Conservation (phyloP, 2,888 invertebrate species). For the Polymixis lichenea region DNA sequence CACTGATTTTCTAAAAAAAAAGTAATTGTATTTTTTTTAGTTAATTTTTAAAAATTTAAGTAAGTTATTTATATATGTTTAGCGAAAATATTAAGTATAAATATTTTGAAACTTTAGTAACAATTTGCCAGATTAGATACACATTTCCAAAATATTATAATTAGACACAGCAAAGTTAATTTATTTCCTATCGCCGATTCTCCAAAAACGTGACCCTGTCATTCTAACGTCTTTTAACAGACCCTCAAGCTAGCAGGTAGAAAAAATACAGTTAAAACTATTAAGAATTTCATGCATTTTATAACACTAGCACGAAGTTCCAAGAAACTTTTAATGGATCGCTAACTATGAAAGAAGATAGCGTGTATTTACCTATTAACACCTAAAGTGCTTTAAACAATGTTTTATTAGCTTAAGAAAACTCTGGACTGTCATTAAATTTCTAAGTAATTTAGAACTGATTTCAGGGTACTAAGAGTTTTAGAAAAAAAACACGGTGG, state of each 20-base stretch:
- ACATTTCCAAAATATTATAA: neutral
- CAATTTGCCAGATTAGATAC: neutral
- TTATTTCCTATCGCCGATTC: constrained; percentile 19
- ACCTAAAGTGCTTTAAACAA: constrained; percentile 4
- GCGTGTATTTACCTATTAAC: constrained; percentile 12
- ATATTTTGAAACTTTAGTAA: neutral
- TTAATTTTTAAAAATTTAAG: neutral
- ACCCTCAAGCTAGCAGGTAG: constrained; percentile 24
- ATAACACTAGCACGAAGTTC: constrained; percentile 53
- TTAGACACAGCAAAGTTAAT: neutral
- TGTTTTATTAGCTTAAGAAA: constrained; percentile 16
- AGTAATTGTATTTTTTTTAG: neutral
- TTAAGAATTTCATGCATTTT: constrained; percentile 73
- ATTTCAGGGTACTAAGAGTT: neutral
- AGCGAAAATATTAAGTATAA: too few species aligned
- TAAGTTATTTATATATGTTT: too few species aligned
- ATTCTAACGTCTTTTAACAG: neutral
- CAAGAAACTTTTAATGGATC: constrained; percentile 60
- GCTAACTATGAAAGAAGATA: constrained; percentile 11
- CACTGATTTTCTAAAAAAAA: neutral
- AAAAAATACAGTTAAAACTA: constrained; percentile 59
- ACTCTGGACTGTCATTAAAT: neutral
- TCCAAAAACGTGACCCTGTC: constrained; percentile 27
- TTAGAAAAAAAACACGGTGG: too few species aligned
- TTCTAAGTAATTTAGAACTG: neutral